These are phyloP conservation scores for Upupa epops DNA, from an alignment of 2,113 vertebrate species.

Conservation along the genomic window DNA sequence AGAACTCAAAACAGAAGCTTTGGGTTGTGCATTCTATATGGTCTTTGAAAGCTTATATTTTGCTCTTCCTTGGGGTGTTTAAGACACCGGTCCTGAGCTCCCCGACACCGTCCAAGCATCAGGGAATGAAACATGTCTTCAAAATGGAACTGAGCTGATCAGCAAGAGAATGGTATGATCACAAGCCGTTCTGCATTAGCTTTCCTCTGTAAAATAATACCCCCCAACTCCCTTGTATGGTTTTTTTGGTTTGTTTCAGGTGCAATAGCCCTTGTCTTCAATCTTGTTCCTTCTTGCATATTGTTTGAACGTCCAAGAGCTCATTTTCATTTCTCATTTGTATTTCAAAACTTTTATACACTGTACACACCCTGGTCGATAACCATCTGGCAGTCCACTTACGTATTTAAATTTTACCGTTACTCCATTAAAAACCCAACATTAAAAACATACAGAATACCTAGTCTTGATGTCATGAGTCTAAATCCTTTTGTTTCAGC, in stretches of 20 bases:
- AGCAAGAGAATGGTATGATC: background rate
- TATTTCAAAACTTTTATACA: background rate
- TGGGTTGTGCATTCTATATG: background rate
- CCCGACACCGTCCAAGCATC: background rate
- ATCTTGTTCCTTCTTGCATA: background rate
- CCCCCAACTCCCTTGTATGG: background rate
- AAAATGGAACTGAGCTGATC: background rate
- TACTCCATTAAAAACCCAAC: background rate
- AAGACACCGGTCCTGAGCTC: background rate
- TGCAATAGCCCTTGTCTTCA: background rate
- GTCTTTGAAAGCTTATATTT: background rate
- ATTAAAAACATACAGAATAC: background rate
- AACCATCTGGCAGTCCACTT: background rate
- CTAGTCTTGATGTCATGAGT: rapidly evolving
- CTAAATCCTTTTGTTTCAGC: background rate
- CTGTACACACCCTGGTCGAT: background rate
- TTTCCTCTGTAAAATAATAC: background rate
- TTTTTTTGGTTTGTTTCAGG: background rate
- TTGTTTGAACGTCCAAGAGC: background rate
- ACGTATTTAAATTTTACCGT: background rate
- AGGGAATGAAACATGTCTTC: background rate
- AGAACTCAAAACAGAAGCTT: background rate
- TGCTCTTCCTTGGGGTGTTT: background rate
- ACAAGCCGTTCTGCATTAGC: background rate
- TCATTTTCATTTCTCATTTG: background rate